Evolutionary conservation across 2,113 vertebrate species (phyloP), one percentile per base, ranked within the genome.

Genomic region (Vicugna pacos): DNA sequence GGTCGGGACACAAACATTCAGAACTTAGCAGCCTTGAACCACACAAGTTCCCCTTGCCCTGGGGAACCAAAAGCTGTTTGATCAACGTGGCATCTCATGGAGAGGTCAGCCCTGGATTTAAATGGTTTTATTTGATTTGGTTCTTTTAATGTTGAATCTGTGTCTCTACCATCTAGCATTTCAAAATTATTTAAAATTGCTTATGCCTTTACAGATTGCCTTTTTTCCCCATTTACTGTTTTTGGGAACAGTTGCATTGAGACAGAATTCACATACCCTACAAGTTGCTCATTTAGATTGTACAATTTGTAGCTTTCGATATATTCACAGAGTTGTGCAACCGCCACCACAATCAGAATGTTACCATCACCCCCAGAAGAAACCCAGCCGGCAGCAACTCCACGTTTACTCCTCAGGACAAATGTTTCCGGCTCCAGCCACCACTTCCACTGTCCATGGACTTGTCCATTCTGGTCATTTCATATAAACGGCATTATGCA

Each of bases 161-260:
- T 62, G 30, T 56, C 48, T 60, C 64, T 73, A 82, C 28, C 56
- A 20, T 72, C n/a, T 50, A 89, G 32, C 24, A 50, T 52, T 94
- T 72, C 38, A 89, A 72, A 92, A 42, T 94, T 12, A 72, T 38
- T 96, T 77, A 58, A 50, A 58, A 84, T 84, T 92, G 64, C 20
- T 87, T 56, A 42, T n/a, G 32, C 20, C 28, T 80, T 96, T 70
- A 32, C 46, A 62, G 76, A 88, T 76, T 82, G 76, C 20, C n/a
- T 75, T 72, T 46, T 10, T 4, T n/a, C 11, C 19, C 32, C 8
- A n/a, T 69, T 82, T 42, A 76, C n/a, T 88, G 35, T 65, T 91
- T 92, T 87, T 52, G 28, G 20, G 38, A 94, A 62, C 20, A 70
- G 30, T 24, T 46, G 5, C 46, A 62, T 54, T 62, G 73, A 86